A percentile compares a stretch with the other conserved stretches of the same genome.
These are phyloP conservation scores for Erannis defoliaria DNA, from an alignment of 2,888 invertebrate genomes.

Conservation along the genomic window DNA sequence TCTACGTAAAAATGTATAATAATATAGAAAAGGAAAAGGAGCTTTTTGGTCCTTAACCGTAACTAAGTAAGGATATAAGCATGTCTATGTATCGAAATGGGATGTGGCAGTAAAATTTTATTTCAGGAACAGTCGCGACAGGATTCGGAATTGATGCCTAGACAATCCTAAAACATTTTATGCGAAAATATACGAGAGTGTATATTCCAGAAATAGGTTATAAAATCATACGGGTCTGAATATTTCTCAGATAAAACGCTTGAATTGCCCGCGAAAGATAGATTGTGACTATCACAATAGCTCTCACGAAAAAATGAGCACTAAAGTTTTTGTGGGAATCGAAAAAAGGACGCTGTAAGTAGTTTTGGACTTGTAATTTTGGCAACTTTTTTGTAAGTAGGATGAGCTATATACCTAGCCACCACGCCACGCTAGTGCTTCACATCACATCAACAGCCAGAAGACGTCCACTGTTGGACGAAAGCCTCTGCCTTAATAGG, in stretches of 20 bases:
- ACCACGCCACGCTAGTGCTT: too few species aligned
- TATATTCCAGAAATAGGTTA: slow-evolving; percentile 4
- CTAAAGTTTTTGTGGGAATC: slow-evolving; percentile 45
- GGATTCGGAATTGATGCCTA: slow-evolving; percentile 21
- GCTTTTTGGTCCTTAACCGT: slow-evolving; percentile 5
- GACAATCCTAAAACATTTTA: slow-evolving; percentile 29
- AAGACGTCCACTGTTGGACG: too few species aligned
- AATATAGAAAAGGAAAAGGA: slow-evolving; percentile 1
- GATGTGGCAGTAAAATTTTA: slow-evolving; percentile 29
- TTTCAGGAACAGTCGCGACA: slow-evolving; percentile 26
- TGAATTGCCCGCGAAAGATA: slow-evolving; percentile 19
- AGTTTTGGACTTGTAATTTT: too few species aligned
- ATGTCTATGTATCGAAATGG: slow-evolving; percentile 15
- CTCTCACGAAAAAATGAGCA: slow-evolving; percentile 31
- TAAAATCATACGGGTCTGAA: slow-evolving; percentile 27
- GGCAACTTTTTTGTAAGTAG: too few species aligned
- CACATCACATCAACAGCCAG: too few species aligned
- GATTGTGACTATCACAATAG: slow-evolving; percentile 27
- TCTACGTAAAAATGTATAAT: neutral
- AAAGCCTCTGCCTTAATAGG: too few species aligned
- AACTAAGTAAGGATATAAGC: slow-evolving; percentile 15
- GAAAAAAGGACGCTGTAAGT: slow-evolving; percentile 10
- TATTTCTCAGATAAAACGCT: slow-evolving; percentile 24
- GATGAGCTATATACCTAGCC: too few species aligned
- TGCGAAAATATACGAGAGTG: slow-evolving; percentile 10